Base-by-base conservation (phyloP, 1,140 invertebrate genomes). In the Xylocopa sonorina region DNA sequence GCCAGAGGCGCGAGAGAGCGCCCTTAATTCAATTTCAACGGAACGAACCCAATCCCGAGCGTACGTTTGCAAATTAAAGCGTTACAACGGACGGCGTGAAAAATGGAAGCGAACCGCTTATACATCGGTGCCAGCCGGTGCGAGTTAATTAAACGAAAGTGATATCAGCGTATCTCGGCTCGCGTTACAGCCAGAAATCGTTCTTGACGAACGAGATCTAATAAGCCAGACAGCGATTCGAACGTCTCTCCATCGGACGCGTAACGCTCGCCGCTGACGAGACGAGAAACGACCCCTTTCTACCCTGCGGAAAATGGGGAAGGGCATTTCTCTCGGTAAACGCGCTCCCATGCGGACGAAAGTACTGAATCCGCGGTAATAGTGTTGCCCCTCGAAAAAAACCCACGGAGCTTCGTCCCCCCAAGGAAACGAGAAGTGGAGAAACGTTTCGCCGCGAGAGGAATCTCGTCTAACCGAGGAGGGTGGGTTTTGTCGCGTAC, bases 91-190 rank as follows among this genome's bases (percentile, higher is more conserved):
- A 18, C n/a, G 3, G 32, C 1, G 27, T 41, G 67, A 55, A 55
- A 57, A 41, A 69, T 69, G 51, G 34, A 55, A 69, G n/a, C 5
- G 18, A 18, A 2, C 24, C 32, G 46, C 32, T 66, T 10, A 50
- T 27, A n/a, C 38, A 27, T 18, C 32, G 12, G 3, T 1, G 21
- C 58, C 21, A n/a, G 24, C 10, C 5, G 18, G 16, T 2, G 16
- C 0, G 5, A 46, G 27, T 58, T 57, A 72, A 58, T 72, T 58
- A 38, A 58, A 58, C 32, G 43, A 43, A 58, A n/a, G 32, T 21
- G 16, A 29, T 58, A 43, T 71, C 68, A 14, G 21, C 16, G 9
- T 6, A 34, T 69, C 34, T 53, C 9, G 24, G 29, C 29, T 71
- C 4, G 50, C 16, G 21, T 71, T 57, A 43, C 12, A 2, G 27